phyloP scores from a whole-genome alignment of 1,140 invertebrate genomes.

The Hirudo medicinalis region DNA sequence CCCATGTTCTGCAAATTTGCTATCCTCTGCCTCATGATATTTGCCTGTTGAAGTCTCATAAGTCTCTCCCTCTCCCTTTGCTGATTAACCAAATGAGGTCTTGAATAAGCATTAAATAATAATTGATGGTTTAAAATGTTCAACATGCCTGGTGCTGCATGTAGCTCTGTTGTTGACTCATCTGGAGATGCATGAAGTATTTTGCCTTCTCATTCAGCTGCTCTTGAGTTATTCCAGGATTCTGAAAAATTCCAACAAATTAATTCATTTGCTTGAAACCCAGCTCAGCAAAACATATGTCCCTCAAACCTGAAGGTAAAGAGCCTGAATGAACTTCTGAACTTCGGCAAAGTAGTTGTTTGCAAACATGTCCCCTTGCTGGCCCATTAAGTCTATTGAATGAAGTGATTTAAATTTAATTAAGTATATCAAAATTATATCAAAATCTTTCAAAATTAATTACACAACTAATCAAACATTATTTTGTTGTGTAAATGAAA shows the following conservation, averaged over 20 bases:
- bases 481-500: background rate
- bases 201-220: constrained; percentile 9
- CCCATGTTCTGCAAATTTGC: constrained; percentile 1
- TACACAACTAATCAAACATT: background rate
- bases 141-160: background rate
- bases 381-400: background rate
- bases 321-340: constrained; percentile 8
- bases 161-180: constrained; percentile 1
- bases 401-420: background rate
- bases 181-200: background rate
- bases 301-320: background rate
- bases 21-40: constrained; percentile 7
- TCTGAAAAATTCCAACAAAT: background rate
- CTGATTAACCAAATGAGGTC: background rate
- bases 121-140: background rate
- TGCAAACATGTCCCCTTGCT: constrained; percentile 7
- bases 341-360: background rate
- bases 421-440: background rate
- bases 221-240: background rate
- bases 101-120: background rate
- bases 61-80: constrained; percentile 3
- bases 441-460: too few species aligned
- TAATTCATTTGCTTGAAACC: background rate
- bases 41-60: background rate
- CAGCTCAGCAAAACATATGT: background rate